Conservation (phyloP, 2,797 vertebrate genomes). For the Poecile montanus region DNA sequence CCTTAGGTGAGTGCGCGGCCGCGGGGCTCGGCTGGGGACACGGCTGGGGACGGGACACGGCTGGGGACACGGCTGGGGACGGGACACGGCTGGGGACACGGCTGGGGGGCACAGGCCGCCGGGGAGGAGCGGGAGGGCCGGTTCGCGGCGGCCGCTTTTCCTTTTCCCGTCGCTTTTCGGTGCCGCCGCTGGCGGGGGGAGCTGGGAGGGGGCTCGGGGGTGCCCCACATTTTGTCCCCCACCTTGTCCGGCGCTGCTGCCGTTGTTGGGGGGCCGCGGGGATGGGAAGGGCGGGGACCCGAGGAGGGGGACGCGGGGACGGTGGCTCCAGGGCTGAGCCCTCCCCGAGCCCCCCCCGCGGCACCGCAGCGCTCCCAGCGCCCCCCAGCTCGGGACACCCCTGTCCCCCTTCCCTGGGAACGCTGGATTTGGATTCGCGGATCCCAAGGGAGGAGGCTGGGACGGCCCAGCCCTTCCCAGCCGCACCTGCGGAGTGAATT, state of each 20-base stretch:
- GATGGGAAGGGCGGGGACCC: background rate
- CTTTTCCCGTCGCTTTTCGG: background rate
- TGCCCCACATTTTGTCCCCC: background rate
- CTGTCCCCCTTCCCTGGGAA: background rate
- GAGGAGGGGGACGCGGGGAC: background rate
- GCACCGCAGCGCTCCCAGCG: background rate
- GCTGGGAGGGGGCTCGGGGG: background rate
- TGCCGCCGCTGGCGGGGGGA: background rate
- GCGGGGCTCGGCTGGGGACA: background rate
- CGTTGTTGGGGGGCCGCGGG: background rate
- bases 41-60: too few species aligned
- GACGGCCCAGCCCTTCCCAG: background rate
- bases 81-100: background rate
- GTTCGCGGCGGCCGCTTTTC: rapidly evolving
- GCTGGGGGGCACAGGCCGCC: background rate
- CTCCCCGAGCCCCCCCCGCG: rapidly evolving
- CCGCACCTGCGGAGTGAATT: background rate
- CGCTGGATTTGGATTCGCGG: background rate
- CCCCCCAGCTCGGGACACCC: background rate
- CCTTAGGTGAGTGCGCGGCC: background rate
- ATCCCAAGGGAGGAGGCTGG: background rate
- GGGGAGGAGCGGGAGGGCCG: background rate
- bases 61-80: background rate
- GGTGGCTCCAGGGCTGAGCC: background rate
- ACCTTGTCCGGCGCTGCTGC: background rate